Evolutionary conservation across 2,888 invertebrate genomes (phyloP).

Genomic region (Trilocha varians): DNA sequence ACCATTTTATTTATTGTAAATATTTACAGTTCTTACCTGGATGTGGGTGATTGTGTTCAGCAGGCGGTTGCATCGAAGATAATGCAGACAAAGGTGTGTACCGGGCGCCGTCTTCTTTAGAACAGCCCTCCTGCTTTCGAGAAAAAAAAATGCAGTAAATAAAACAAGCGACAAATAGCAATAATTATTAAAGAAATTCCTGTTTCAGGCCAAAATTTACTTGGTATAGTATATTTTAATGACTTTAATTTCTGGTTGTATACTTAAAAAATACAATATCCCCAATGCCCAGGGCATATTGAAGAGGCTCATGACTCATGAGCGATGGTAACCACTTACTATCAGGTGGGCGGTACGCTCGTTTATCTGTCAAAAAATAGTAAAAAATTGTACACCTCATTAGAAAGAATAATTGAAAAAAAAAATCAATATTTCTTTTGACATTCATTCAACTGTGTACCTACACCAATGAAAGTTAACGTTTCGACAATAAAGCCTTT

Average conservation of each 20-base stretch:
- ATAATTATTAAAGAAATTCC: no score
- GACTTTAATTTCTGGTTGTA: no score
- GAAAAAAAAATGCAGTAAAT: conserved; percentile 7
- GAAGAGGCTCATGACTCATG: no score
- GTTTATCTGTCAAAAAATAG: no score
- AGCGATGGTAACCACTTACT: no score
- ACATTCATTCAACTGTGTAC: neutral
- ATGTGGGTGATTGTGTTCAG: conserved; percentile 58
- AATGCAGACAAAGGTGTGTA: conserved; percentile 89
- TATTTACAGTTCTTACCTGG: conserved; percentile 55
- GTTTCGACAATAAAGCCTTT: conserved; percentile 16
- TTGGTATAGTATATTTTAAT: no score
- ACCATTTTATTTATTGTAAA: neutral
- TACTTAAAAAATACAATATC: no score
- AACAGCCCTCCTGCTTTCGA: conserved; percentile 55
- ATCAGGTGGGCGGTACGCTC: no score
- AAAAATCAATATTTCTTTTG: conserved; percentile 1
- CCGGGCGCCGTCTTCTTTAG: conserved; percentile 63
- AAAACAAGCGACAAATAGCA: conserved; percentile 7
- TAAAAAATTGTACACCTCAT: no score
- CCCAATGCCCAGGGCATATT: no score
- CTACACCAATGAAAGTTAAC: conserved; percentile 14
- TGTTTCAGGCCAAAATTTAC: no score
- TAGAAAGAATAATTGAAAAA: no score
- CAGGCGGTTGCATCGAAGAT: conserved; percentile 90